Percentiles rank a stretch among this genome's conserved stretches.
These are phyloP conservation scores for Pemphredon lugubris DNA, from an alignment of 2,888 invertebrate species.

Conservation along the genomic window DNA sequence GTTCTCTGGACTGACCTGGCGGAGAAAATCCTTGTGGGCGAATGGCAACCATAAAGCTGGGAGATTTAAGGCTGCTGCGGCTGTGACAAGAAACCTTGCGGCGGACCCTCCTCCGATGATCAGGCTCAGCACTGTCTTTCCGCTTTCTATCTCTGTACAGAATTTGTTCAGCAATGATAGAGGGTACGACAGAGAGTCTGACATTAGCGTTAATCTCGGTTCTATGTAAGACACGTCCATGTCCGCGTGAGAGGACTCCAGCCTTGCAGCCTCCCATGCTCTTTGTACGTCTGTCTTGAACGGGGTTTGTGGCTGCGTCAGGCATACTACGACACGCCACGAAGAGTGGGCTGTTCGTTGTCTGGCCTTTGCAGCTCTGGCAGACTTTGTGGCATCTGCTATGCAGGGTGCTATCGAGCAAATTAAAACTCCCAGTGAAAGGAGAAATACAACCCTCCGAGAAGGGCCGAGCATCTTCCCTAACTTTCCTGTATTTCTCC, in stretches of 20 bases:
- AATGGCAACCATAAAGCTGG: slow-evolving; percentile 79
- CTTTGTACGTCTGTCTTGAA: slow-evolving; percentile 74
- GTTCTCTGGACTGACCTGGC: slow-evolving; percentile 69
- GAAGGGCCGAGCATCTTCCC: slow-evolving; percentile 72
- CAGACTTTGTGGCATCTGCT: slow-evolving; percentile 67
- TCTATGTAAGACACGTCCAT: slow-evolving; percentile 77
- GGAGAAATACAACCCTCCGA: slow-evolving; percentile 65
- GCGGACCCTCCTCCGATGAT: slow-evolving; percentile 78
- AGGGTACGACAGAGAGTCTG: slow-evolving; percentile 74
- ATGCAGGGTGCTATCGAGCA: slow-evolving; percentile 59
- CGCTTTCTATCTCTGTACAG: slow-evolving; percentile 75
- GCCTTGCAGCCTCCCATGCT: slow-evolving; percentile 77
- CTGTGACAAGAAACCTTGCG: slow-evolving; percentile 77
- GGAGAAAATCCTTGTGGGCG: slow-evolving; percentile 77
- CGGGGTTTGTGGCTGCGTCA: slow-evolving; percentile 74
- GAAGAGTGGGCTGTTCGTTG: slow-evolving; percentile 61
- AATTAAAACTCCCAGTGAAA: slow-evolving; percentile 67
- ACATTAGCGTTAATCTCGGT: slow-evolving; percentile 66
- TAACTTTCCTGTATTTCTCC: slow-evolving; percentile 49
- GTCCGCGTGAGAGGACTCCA: slow-evolving; percentile 75
- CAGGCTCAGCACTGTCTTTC: slow-evolving; percentile 74
- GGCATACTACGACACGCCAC: slow-evolving; percentile 77
- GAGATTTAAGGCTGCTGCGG: slow-evolving; percentile 75
- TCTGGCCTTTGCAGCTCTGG: slow-evolving; percentile 68
- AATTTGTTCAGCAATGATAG: slow-evolving; percentile 75